These are phyloP conservation scores for Pelusios castaneus DNA, from an alignment of 2,113 vertebrate genomes.

Conservation along the genomic window DNA sequence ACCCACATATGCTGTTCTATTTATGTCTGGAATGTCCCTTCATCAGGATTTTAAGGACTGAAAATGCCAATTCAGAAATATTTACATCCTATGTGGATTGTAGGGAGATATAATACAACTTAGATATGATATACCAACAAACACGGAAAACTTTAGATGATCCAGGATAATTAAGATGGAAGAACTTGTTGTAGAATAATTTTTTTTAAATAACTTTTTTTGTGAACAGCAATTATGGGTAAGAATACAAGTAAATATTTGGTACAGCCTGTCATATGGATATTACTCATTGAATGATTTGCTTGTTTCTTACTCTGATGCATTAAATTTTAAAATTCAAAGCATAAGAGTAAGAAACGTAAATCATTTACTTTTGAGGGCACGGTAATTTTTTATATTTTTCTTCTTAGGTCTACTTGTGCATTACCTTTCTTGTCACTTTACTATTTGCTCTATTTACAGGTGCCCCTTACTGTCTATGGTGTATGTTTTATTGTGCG, in stretches of 20 bases:
- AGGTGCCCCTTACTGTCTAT: background rate
- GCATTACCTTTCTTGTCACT: background rate
- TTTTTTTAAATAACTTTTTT: background rate
- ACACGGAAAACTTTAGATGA: background rate
- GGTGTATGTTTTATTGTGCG: background rate
- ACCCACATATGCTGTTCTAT: background rate
- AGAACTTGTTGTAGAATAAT: background rate
- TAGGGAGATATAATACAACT: background rate
- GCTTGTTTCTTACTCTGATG: background rate
- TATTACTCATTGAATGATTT: background rate
- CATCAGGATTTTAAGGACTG: background rate
- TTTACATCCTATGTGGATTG: background rate
- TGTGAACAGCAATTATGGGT: background rate
- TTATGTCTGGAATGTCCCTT: background rate
- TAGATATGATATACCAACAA: background rate
- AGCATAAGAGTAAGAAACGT: no score
- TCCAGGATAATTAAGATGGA: background rate
- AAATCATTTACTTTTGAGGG: no score
- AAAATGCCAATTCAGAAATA: background rate
- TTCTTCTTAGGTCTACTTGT: background rate
- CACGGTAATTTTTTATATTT: background rate
- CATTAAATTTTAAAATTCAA: background rate
- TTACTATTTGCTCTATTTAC: background rate
- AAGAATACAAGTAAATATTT: background rate
- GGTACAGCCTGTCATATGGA: background rate